phyloP scores from a whole-genome alignment of 2,797 vertebrate genomes.

The Stomatorhinus walkeri region DNA sequence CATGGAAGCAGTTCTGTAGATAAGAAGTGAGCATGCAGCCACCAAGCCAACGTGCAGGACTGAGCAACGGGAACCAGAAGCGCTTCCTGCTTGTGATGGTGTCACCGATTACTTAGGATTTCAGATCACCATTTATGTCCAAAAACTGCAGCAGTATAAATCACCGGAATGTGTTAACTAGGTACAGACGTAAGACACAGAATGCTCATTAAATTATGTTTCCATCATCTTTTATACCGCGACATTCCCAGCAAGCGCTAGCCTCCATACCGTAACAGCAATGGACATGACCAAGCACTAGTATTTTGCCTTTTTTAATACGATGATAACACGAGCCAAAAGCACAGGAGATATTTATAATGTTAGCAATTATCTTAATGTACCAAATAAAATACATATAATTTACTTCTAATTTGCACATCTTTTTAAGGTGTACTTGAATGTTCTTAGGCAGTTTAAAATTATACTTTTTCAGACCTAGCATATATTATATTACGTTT shows the following conservation, averaged over 20 bases:
- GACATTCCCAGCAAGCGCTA: background rate
- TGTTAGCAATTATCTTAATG: background rate
- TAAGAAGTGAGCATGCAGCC: background rate
- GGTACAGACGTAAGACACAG: background rate
- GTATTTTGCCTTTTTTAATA: background rate
- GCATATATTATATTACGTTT: background rate
- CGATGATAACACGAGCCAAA: background rate
- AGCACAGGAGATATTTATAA: background rate
- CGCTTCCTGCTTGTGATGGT: background rate
- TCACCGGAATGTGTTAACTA: background rate
- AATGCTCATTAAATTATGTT: background rate
- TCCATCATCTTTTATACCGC: background rate
- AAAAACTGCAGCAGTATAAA: background rate
- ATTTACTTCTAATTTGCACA: background rate
- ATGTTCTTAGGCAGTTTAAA: background rate
- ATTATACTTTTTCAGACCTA: background rate
- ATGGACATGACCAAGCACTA: background rate
- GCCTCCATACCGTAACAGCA: background rate
- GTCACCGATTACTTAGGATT: background rate
- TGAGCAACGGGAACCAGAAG: background rate
- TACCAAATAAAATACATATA: background rate
- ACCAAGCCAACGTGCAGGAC: background rate
- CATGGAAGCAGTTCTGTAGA: background rate
- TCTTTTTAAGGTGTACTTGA: background rate
- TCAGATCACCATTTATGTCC: background rate